Evolutionary conservation across 2,888 invertebrate genomes (phyloP).

Genomic region (Acanthosoma haemorrhoidale): DNA sequence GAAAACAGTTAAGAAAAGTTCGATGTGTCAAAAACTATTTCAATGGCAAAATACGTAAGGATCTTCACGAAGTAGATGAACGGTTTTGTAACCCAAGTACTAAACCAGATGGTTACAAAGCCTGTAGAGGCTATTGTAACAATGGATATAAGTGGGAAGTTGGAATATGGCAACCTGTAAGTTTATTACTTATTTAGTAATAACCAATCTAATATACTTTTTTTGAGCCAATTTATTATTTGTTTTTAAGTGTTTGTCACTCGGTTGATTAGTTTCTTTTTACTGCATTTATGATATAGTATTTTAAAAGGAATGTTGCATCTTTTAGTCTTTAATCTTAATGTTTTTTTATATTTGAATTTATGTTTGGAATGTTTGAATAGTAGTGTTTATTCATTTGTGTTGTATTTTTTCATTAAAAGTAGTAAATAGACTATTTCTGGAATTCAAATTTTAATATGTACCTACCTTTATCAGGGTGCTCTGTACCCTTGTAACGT

Average conservation of each 20-base stretch:
- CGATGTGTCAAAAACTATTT: slow-evolving; percentile 33
- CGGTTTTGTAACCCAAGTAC: slow-evolving; percentile 11
- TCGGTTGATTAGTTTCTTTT: too few relatives aligned
- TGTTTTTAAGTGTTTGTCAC: too few relatives aligned
- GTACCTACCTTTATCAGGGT: too few relatives aligned
- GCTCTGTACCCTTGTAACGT: too few relatives aligned
- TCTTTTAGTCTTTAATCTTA: background rate
- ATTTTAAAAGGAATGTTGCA: too few relatives aligned
- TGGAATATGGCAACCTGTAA: slow-evolving; percentile 37
- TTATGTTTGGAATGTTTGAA: background rate
- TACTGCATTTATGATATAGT: too few relatives aligned
- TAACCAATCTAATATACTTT: too few relatives aligned
- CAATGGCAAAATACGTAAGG: slow-evolving; percentile 7
- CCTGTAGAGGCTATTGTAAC: slow-evolving; percentile 19
- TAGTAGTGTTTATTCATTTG: background rate
- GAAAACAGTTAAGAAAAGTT: slow-evolving; percentile 32
- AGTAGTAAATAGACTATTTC: too few relatives aligned
- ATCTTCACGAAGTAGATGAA: slow-evolving; percentile 16
- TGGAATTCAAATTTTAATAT: too few relatives aligned
- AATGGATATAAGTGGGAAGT: slow-evolving; percentile 30
- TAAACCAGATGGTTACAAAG: background rate
- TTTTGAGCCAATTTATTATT: too few relatives aligned
- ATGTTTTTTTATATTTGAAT: background rate
- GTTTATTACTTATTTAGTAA: background rate
- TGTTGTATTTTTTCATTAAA: too few relatives aligned